Conservation (phyloP, 2,888 invertebrate genomes). For the Tetragnatha montana region DNA sequence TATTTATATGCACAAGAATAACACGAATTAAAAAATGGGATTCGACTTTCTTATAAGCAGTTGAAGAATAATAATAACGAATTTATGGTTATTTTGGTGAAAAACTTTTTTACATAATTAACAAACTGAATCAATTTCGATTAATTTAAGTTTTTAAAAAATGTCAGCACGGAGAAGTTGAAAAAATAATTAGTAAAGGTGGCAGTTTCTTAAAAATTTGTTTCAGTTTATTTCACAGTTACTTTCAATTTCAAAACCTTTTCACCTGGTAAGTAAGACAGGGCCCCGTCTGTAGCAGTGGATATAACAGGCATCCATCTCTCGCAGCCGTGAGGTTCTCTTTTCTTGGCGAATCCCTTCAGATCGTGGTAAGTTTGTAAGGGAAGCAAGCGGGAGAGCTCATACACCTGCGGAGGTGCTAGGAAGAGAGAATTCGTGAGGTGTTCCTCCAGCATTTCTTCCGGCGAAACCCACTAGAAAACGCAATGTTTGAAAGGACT, state of each 20-base stretch:
- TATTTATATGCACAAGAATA: no score
- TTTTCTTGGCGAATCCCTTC: conserved; percentile 80
- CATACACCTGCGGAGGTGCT: conserved; percentile 87
- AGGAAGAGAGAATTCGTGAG: conserved; percentile 78
- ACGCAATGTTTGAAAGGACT: background rate
- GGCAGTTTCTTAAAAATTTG: no score
- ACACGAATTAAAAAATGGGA: no score
- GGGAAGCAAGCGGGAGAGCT: conserved; percentile 82
- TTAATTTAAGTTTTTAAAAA: no score
- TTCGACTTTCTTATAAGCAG: no score
- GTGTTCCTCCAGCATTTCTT: conserved; percentile 78
- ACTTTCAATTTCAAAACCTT: background rate
- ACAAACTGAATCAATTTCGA: no score
- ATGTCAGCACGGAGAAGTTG: no score
- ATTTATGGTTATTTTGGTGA: no score
- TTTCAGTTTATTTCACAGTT: no score
- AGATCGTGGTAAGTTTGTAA: conserved; percentile 80
- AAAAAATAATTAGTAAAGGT: no score
- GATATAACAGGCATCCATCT: conserved; percentile 80
- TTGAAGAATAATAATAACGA: no score
- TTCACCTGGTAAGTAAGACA: conserved; percentile 81
- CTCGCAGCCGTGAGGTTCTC: conserved; percentile 79
- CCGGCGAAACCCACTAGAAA: conserved; percentile 82
- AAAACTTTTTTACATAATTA: no score
- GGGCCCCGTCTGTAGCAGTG: conserved; percentile 80